Conservation (phyloP, 2,113 vertebrate species). For the Antidorcas marsupialis region DNA sequence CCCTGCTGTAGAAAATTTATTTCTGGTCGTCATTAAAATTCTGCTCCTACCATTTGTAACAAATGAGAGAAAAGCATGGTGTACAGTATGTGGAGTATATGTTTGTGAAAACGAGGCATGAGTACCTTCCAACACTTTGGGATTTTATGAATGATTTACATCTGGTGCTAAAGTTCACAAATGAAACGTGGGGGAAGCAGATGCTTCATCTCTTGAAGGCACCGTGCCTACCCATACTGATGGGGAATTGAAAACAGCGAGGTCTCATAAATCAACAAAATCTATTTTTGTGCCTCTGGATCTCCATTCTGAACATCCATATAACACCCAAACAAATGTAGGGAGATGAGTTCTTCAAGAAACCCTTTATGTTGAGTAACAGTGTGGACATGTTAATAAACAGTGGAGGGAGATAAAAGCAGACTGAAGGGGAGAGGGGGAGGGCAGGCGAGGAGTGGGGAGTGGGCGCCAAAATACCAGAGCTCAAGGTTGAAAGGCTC, state of each 20-base stretch:
- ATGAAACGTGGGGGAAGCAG: conserved; percentile 81
- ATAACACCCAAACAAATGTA: conserved; percentile 78
- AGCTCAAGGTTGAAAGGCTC: conserved; percentile 28
- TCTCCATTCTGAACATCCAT: conserved; percentile 79
- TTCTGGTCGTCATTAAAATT: conserved; percentile 76
- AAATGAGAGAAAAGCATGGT: conserved; percentile 72
- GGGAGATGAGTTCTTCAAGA: conserved; percentile 76
- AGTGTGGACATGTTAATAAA: conserved; percentile 72
- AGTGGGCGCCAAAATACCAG: background rate
- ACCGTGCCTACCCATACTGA: conserved; percentile 82
- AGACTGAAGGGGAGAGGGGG: background rate
- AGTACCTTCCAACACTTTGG: conserved; percentile 77
- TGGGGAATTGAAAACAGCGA: conserved; percentile 79
- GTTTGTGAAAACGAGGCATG: conserved; percentile 78
- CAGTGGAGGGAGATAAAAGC: background rate
- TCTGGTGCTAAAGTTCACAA: conserved; percentile 85
- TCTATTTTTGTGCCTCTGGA: conserved; percentile 79
- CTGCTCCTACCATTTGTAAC: conserved; percentile 74
- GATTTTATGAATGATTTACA: conserved; percentile 86
- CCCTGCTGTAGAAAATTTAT: conserved; percentile 66
- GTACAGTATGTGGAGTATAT: conserved; percentile 72
- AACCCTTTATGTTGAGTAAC: conserved; percentile 76
- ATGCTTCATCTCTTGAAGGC: conserved; percentile 80
- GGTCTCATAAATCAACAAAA: conserved; percentile 82
- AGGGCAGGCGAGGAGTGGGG: background rate